A percentile compares a stretch with the other conserved stretches of the same genome.
These are phyloP conservation scores for Rhegmatorhina hoffmannsi DNA, from an alignment of 2,113 vertebrate genomes.

Conservation along the genomic window DNA sequence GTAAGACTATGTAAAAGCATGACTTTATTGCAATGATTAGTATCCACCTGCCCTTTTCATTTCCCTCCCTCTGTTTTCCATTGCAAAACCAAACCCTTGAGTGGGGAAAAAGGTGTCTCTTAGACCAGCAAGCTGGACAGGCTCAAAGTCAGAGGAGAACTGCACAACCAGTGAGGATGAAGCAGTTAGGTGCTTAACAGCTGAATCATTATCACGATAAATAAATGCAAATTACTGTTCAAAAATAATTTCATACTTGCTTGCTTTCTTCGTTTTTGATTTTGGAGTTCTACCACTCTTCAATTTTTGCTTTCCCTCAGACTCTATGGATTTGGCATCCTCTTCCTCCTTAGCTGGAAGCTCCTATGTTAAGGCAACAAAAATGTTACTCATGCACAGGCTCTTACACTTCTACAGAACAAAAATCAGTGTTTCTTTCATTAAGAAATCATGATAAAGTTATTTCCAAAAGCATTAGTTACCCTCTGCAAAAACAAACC, in stretches of 20 bases:
- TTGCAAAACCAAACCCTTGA: neutral
- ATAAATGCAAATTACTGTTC: neutral
- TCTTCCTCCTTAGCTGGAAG: conserved; percentile 51
- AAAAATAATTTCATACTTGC: conserved; percentile 56
- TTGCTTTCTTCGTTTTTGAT: conserved; percentile 54
- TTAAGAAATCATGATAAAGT: neutral
- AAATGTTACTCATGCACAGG: neutral
- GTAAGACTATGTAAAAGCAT: neutral
- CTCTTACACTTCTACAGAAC: neutral
- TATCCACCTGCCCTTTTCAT: neutral
- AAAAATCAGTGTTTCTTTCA: neutral
- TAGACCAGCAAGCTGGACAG: neutral
- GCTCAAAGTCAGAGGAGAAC: neutral
- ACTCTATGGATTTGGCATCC: conserved; percentile 6
- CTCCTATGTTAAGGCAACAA: conserved; percentile 53
- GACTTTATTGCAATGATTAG: neutral
- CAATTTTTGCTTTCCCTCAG: conserved; percentile 39
- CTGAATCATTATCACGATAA: neutral
- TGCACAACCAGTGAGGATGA: neutral
- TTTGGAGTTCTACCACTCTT: conserved; percentile 61
- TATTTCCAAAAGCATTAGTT: neutral
- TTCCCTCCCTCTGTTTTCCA: neutral
- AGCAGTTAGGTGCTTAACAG: neutral
- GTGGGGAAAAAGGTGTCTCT: neutral
- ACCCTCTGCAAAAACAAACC: neutral